A percentile compares a stretch with the other conserved stretches of the same genome.
These are phyloP conservation scores for Eristalis pertinax DNA, from an alignment of 2,888 invertebrate species.

Conservation along the genomic window DNA sequence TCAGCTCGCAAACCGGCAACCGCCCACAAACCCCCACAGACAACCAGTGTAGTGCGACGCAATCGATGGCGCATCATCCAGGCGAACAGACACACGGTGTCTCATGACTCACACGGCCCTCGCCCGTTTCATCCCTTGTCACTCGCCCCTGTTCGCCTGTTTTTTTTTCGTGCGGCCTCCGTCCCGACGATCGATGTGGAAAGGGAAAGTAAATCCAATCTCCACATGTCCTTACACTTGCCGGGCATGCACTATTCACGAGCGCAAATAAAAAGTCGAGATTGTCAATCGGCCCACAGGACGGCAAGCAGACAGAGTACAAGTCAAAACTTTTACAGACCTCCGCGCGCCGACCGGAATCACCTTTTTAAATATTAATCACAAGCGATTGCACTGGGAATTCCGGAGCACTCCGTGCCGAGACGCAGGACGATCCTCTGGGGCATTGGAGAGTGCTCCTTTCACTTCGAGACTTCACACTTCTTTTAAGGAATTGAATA, in stretches of 20 bases:
- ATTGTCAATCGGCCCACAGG: constrained; percentile 61
- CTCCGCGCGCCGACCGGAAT: constrained; percentile 40
- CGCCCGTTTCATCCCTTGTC: not conserved
- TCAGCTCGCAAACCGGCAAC: not conserved
- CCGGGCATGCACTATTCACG: constrained; percentile 56
- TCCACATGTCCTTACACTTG: constrained; percentile 8
- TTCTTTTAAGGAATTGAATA: constrained; percentile 48
- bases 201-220: constrained; percentile 56
- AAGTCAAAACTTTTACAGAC: constrained; percentile 66
- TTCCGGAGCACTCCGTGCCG: constrained; percentile 33
- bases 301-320: constrained; percentile 21
- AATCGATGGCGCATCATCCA: not conserved
- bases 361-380: constrained; percentile 71
- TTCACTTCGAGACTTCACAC: constrained; percentile 66
- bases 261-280: constrained; percentile 57
- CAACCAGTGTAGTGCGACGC: not conserved
- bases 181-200: not conserved
- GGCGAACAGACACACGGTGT: not conserved
- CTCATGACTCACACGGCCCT: not conserved
- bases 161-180: not conserved
- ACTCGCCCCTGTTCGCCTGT: not conserved
- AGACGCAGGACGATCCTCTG: constrained; percentile 43
- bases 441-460: constrained; percentile 56
- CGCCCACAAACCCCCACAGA: not conserved
- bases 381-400: constrained; percentile 68